These are phyloP conservation scores for Columba livia DNA, from an alignment of 2,113 vertebrate genomes.

Conservation along the genomic window DNA sequence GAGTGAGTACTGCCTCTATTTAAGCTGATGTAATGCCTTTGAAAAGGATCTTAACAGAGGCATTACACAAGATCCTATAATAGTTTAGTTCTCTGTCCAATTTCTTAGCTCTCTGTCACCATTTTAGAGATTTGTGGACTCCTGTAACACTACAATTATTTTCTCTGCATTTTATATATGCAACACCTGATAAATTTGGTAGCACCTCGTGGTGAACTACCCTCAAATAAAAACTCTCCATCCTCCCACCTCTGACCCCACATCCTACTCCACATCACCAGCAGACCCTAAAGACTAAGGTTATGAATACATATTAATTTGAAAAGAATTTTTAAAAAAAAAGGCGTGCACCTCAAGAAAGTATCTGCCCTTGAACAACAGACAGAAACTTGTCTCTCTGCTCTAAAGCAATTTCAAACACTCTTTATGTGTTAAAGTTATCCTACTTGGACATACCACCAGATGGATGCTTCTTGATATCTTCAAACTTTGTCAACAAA, in stretches of 20 bases:
- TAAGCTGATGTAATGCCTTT: constrained; percentile 12
- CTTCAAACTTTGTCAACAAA: neutral
- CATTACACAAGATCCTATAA: neutral
- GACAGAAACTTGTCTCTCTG: neutral
- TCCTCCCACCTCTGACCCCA: neutral
- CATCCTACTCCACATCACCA: neutral
- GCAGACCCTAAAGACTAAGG: neutral
- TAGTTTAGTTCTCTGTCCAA: neutral
- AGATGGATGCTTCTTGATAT: neutral
- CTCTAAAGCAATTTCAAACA: neutral
- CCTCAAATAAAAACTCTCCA: neutral
- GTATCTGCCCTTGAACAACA: neutral
- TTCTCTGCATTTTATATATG: neutral
- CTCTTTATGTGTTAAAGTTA: neutral
- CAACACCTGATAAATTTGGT: neutral
- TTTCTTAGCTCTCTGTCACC: neutral
- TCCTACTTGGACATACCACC: neutral
- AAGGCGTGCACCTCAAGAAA: neutral
- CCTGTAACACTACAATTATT: neutral
- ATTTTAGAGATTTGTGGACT: neutral
- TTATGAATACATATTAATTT: neutral
- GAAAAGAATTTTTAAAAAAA: neutral
- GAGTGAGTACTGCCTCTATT: neutral
- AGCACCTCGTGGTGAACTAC: neutral
- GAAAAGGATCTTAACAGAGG: neutral